Base-by-base conservation (phyloP, 2,888 invertebrate species). In the Drosophila subquinaria region DNA sequence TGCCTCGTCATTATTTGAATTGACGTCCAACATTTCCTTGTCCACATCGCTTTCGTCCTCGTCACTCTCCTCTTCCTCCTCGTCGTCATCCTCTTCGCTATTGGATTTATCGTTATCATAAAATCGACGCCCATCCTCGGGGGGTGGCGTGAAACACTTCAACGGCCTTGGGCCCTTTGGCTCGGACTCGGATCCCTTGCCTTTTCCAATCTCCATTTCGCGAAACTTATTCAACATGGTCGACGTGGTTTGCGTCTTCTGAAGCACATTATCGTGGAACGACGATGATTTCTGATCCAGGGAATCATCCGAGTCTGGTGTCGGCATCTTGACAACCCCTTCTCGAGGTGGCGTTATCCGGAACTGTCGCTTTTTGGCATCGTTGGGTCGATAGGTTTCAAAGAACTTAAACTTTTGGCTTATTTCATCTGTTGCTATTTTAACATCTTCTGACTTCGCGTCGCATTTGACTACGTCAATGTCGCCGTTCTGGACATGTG, bases 281-380 rank as follows among this genome's bases (percentile, higher is more conserved):
- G 55, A n/a, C 50, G 55, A 13, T 8, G 35, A 17, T 27, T 72
- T 45, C 30, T 68, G n/a, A 5, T 17, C 48, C 4, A 5, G n/a
- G 3, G 35, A 15, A 30, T 52, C 30, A 8, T n/a, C 78, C 0
- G 73, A 76, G 1, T 93, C 92, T 0, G 89, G 82, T 11, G 90
- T 81, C 11, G 91, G 85, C 76, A 91, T 76, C 69, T 95, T 95
- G 69, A 94, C 94, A 93, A 95, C 95, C 76, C 95, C 95, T 85
- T 97, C 97, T 77, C 97, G 94, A 1, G 98, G 97, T 71, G 98
- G 97, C 42, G 97, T 97, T 93, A 97, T 97, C 83, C 97, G 95
- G 94, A 97, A 97, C 92, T 95, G 94, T 92, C 95, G 96, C 30
- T 84, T 92, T 27, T 94, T 93, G 82, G 94, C 94, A 81, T 96